phyloP scores from a whole-genome alignment of 2,888 invertebrate genomes.

The Lycophotia porphyrea region DNA sequence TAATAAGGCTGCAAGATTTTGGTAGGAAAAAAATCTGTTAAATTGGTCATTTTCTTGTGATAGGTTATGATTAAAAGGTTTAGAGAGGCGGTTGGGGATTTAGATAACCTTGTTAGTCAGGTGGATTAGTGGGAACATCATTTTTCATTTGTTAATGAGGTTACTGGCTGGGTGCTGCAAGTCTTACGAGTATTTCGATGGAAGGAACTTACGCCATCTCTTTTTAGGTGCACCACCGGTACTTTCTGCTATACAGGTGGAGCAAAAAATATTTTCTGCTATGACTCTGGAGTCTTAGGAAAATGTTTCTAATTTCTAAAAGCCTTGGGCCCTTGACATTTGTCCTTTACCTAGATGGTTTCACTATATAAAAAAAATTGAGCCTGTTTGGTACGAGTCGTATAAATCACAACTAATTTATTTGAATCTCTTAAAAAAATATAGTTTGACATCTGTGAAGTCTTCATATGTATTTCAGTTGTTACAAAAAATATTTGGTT shows the following conservation, averaged over 20 bases:
- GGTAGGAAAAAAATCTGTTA: constrained; percentile 52
- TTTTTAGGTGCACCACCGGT: background rate
- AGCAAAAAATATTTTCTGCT: too few species aligned
- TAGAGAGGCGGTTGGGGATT: constrained; percentile 9
- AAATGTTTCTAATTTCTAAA: too few species aligned
- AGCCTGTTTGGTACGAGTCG: too few species aligned
- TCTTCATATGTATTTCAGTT: background rate
- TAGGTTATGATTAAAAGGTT: constrained; percentile 42
- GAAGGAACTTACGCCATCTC: background rate
- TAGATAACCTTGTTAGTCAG: constrained; percentile 20
- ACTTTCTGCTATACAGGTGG: background rate
- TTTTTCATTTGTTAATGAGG: constrained; percentile 36
- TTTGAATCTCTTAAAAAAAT: too few species aligned
- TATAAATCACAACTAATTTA: too few species aligned
- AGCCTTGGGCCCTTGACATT: too few species aligned
- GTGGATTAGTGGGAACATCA: constrained; percentile 9
- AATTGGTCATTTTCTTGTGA: constrained; percentile 59
- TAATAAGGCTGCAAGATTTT: constrained; percentile 48
- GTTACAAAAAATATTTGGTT: background rate
- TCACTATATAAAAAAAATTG: too few species aligned
- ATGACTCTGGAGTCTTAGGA: too few species aligned
- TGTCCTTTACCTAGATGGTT: too few species aligned
- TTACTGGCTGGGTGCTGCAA: background rate
- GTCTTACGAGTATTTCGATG: too few species aligned
- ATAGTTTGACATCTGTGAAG: too few species aligned